These are phyloP conservation scores for Nematolebias whitei DNA, from an alignment of 2,113 vertebrate genomes.

Conservation along the genomic window DNA sequence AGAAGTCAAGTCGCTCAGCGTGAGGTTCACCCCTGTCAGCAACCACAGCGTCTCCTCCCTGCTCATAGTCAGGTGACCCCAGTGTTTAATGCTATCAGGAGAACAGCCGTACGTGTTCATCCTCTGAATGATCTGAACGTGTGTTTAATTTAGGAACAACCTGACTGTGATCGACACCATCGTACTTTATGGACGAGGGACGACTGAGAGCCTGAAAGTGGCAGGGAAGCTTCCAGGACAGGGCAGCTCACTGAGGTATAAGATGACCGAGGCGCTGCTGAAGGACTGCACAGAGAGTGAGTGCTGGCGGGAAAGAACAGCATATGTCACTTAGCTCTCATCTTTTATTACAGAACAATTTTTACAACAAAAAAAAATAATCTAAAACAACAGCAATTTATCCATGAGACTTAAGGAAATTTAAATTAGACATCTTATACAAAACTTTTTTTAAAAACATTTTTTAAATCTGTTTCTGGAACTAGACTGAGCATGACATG, in stretches of 20 bases:
- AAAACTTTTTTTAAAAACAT: too few species aligned
- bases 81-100: neutral
- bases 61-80: constrained; percentile 89
- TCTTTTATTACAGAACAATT: too few species aligned
- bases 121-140: constrained; percentile 3
- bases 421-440: too few species aligned
- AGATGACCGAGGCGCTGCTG: constrained; percentile 94
- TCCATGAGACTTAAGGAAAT: too few species aligned
- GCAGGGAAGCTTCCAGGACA: constrained; percentile 90
- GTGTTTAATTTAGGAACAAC: constrained; percentile 87
- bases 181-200: constrained; percentile 91
- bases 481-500: too few species aligned
- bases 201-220: constrained; percentile 89
- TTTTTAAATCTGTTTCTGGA: too few species aligned
- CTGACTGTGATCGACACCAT: constrained; percentile 93
- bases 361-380: too few species aligned
- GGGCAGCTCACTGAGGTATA: constrained; percentile 93
- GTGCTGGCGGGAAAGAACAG: constrained; percentile 46
- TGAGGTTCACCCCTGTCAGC: constrained; percentile 89
- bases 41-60: constrained; percentile 93
- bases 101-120: neutral
- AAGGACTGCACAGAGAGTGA: constrained; percentile 97
- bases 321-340: too few species aligned
- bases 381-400: too few species aligned
- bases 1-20: constrained; percentile 87